These are phyloP conservation scores for Acipenser oxyrinchus DNA, from an alignment of 2,797 vertebrate species.

Conservation along the genomic window DNA sequence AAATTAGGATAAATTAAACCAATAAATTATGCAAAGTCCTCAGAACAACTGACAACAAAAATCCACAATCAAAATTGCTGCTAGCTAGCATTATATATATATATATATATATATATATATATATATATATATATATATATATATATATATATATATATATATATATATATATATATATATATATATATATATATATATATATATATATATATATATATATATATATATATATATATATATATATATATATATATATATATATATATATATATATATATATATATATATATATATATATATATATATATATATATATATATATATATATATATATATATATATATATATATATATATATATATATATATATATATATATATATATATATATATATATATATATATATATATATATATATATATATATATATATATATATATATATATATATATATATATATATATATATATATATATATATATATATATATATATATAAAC, in stretches of 20 bases:
- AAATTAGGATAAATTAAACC: constrained; percentile 99
- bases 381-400: not conserved
- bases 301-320: not conserved
- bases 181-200: constrained; percentile 15
- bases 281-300: constrained; percentile 58
- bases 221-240: no score
- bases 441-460: constrained; percentile 16
- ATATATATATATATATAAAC: no score
- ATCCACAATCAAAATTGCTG: constrained; percentile 77
- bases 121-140: constrained; percentile 37
- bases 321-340: constrained; percentile 17
- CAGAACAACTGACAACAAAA: constrained; percentile 83
- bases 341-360: constrained; percentile 32
- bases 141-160: no score
- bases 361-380: no score
- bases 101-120: constrained; percentile 17
- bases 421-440: constrained; percentile 7
- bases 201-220: constrained; percentile 49
- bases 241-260: constrained; percentile 10
- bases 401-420: constrained; percentile 17
- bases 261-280: constrained; percentile 15
- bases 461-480: constrained; percentile 51
- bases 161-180: constrained; percentile 2
- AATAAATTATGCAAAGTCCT: constrained; percentile 98
- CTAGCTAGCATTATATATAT: constrained; percentile 44